These are phyloP conservation scores for Xyrauchen texanus DNA, from an alignment of 2,113 vertebrate species.

Conservation along the genomic window DNA sequence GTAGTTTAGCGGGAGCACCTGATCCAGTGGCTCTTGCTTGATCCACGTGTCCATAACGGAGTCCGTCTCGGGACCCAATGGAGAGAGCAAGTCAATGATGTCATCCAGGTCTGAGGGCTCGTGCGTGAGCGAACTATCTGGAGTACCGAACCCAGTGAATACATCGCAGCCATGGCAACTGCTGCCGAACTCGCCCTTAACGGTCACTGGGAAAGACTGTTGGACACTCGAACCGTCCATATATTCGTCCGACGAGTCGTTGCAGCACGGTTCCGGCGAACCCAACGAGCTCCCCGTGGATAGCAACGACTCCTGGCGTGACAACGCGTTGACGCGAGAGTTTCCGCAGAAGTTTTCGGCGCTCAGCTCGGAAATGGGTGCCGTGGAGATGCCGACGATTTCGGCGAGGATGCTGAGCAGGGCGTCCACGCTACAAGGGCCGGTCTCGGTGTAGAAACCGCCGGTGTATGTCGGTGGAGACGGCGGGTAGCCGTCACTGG, in stretches of 20 bases:
- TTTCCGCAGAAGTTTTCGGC: conserved; percentile 51
- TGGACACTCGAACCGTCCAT: conserved; percentile 25
- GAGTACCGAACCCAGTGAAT: conserved; percentile 26
- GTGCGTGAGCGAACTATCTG: neutral
- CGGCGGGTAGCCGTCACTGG: conserved; percentile 76
- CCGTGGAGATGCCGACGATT: conserved; percentile 89
- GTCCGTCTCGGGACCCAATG: conserved; percentile 60
- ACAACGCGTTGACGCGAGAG: conserved; percentile 61
- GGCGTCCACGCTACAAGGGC: conserved; percentile 84
- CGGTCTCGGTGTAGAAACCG: conserved; percentile 83
- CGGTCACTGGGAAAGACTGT: conserved; percentile 67
- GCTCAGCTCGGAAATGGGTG: conserved; percentile 71
- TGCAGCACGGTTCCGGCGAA: conserved; percentile 65
- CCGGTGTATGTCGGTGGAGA: conserved; percentile 81
- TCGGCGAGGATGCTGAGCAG: conserved; percentile 95
- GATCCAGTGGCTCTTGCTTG: conserved; percentile 72
- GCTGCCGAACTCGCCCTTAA: conserved; percentile 76
- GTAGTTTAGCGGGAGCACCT: conserved; percentile 31
- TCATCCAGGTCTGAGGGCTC: conserved; percentile 64
- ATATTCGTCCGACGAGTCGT: conserved; percentile 64
- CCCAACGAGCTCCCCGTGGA: conserved; percentile 53
- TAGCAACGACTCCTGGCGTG: conserved; percentile 63
- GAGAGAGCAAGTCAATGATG: conserved; percentile 66
- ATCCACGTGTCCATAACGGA: conserved; percentile 56
- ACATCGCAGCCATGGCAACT: conserved; percentile 77